phyloP scores from a whole-genome alignment of 2,113 vertebrate genomes.

The Pholis gunnellus region DNA sequence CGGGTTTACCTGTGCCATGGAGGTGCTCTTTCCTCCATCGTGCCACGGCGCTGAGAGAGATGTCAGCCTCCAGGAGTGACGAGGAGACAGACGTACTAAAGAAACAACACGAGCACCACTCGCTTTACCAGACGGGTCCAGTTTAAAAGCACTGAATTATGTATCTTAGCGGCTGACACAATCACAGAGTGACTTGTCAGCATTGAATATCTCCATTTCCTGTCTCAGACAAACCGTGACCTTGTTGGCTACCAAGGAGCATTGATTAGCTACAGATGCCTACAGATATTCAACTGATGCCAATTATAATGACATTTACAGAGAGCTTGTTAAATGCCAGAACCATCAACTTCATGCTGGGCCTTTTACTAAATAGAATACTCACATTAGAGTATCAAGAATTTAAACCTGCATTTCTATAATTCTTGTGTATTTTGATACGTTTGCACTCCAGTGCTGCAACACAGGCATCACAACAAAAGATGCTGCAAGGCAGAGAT shows the following conservation, averaged over 20 bases:
- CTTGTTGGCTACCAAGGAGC: slow-evolving; percentile 46
- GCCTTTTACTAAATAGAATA: slow-evolving; percentile 35
- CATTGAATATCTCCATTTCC: slow-evolving; percentile 55
- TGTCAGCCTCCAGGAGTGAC: slow-evolving; percentile 72
- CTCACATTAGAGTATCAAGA: slow-evolving; percentile 14
- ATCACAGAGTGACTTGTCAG: slow-evolving; percentile 56
- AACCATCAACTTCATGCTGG: slow-evolving; percentile 14
- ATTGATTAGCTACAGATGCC: slow-evolving; percentile 51
- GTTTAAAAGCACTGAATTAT: slow-evolving; percentile 77
- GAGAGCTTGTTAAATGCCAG: slow-evolving; percentile 9
- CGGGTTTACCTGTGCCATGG: slow-evolving; percentile 73
- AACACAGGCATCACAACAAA: slow-evolving; percentile 67
- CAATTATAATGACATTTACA: slow-evolving; percentile 50
- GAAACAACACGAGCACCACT: slow-evolving; percentile 61
- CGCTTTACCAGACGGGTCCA: slow-evolving; percentile 71
- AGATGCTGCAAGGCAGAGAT: slow-evolving; percentile 72
- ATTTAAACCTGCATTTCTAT: slow-evolving; percentile 49
- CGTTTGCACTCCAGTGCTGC: slow-evolving; percentile 54
- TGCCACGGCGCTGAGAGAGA: slow-evolving; percentile 72
- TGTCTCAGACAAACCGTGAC: slow-evolving; percentile 52
- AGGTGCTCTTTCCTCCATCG: slow-evolving; percentile 61
- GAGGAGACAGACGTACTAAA: slow-evolving; percentile 66
- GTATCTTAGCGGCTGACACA: slow-evolving; percentile 62
- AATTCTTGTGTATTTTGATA: slow-evolving; percentile 53
- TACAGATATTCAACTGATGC: slow-evolving; percentile 21